Percentiles rank a stretch among this genome's conserved stretches.
Conservation (phyloP, 1,140 invertebrate genomes). For the Hydropsyche tenuis region DNA sequence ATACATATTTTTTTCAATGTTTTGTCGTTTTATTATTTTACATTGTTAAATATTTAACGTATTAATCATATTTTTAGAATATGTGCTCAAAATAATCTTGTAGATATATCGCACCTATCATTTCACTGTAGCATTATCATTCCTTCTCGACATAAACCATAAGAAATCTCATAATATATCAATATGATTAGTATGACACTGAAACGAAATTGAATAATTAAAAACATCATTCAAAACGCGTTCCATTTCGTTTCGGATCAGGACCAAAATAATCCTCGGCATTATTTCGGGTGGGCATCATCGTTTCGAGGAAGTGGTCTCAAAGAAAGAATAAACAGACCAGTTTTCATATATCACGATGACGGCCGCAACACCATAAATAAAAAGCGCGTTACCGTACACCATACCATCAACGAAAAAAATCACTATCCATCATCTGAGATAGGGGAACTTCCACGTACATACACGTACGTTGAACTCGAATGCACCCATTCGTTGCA, state of each 20-base stretch:
- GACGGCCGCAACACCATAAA: conserved; percentile 29
- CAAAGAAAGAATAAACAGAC: conserved; percentile 30
- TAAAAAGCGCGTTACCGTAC: conserved; percentile 14
- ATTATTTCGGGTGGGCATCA: conserved; percentile 23
- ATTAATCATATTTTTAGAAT: too few relatives aligned
- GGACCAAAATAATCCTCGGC: conserved; percentile 32
- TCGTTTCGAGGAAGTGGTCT: conserved; percentile 12
- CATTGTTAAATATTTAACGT: too few relatives aligned
- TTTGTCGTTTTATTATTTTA: too few relatives aligned
- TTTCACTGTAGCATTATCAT: too few relatives aligned
- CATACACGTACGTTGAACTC: conserved; percentile 1
- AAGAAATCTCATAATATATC: too few relatives aligned
- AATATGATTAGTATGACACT: background rate
- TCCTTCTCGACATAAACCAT: too few relatives aligned
- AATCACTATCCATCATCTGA: conserved; percentile 18
- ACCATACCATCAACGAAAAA: conserved; percentile 14
- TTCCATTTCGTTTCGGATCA: background rate
- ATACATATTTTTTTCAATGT: too few relatives aligned
- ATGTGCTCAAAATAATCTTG: too few relatives aligned
- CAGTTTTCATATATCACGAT: conserved; percentile 25
- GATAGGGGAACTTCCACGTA: background rate
- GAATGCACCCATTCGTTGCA: conserved; percentile 4
- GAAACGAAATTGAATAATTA: conserved; percentile 9
- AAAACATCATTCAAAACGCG: conserved; percentile 15
- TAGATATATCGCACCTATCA: too few relatives aligned